These are phyloP conservation scores for Eupithecia inturbata DNA, from an alignment of 2,888 invertebrate genomes.

Conservation along the genomic window DNA sequence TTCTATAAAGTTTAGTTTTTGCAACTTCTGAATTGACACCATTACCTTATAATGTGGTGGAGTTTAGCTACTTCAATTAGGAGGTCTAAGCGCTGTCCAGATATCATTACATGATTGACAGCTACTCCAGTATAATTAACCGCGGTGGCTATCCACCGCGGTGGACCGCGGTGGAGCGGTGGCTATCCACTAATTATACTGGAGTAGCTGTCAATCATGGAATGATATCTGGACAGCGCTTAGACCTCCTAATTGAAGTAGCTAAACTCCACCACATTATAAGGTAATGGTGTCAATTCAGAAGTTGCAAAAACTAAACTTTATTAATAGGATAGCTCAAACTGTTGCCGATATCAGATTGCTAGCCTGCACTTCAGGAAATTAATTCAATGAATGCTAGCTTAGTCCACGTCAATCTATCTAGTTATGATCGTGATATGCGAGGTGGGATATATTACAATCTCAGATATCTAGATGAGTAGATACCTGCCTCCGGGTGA, in stretches of 20 bases:
- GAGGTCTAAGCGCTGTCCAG: background rate
- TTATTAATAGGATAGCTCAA: too few species aligned
- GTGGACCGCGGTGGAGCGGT: too few species aligned
- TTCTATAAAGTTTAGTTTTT: too few species aligned
- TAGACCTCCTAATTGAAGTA: background rate
- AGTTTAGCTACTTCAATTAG: background rate
- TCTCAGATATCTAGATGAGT: too few species aligned
- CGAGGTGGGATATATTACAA: background rate
- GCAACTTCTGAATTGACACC: too few species aligned
- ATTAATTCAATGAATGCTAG: constrained; percentile 22
- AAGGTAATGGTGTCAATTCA: too few species aligned
- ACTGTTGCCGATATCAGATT: too few species aligned
- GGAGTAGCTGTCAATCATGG: background rate
- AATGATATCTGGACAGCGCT: background rate
- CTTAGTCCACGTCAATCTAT: constrained; percentile 17
- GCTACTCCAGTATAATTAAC: background rate
- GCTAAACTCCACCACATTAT: background rate
- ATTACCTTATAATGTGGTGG: too few species aligned
- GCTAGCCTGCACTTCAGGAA: constrained; percentile 10
- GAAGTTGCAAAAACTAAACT: too few species aligned
- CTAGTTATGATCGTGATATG: background rate
- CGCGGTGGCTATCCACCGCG: too few species aligned
- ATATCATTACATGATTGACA: background rate
- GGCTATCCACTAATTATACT: background rate
- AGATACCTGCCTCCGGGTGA: too few species aligned